Conservation (phyloP, 2,888 invertebrate genomes). For the Pristionchus exspectatus region DNA sequence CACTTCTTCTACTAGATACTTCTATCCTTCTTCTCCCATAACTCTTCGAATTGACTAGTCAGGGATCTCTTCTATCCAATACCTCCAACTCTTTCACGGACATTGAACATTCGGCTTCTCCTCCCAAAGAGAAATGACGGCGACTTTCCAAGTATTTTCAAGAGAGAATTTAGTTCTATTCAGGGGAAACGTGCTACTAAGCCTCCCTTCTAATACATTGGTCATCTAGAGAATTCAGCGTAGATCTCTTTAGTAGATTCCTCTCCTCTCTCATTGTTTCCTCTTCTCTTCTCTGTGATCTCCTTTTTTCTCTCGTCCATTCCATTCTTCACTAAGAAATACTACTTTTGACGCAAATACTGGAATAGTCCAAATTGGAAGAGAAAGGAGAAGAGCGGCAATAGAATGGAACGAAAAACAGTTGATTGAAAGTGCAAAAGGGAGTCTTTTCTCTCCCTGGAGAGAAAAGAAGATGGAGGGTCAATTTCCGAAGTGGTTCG, state of each 20-base stretch:
- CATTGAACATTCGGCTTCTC: constrained; percentile 20
- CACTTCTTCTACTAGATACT: neutral
- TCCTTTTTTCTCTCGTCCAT: neutral
- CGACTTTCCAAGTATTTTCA: neutral
- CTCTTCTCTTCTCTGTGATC: neutral
- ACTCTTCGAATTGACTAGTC: neutral
- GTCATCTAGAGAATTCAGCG: neutral
- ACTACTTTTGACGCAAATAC: neutral
- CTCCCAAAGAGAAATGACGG: neutral
- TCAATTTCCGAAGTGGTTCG: constrained; percentile 11
- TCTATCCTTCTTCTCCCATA: neutral
- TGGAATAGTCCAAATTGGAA: constrained; percentile 7
- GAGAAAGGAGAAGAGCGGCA: neutral
- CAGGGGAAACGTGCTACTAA: neutral
- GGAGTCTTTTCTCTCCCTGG: neutral
- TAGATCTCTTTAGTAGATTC: constrained; percentile 16
- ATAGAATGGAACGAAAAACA: neutral
- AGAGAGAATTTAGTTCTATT: neutral
- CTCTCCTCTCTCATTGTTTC: neutral
- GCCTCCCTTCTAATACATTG: constrained; percentile 1
- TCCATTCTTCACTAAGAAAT: neutral
- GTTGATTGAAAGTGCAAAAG: constrained; percentile 38
- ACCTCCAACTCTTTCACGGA: constrained; percentile 1
- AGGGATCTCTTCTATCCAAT: constrained; percentile 4
- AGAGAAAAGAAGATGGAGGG: constrained; percentile 8